Evolutionary conservation across 2,888 invertebrate genomes (phyloP).

Genomic region (Diplazon laetatorius): DNA sequence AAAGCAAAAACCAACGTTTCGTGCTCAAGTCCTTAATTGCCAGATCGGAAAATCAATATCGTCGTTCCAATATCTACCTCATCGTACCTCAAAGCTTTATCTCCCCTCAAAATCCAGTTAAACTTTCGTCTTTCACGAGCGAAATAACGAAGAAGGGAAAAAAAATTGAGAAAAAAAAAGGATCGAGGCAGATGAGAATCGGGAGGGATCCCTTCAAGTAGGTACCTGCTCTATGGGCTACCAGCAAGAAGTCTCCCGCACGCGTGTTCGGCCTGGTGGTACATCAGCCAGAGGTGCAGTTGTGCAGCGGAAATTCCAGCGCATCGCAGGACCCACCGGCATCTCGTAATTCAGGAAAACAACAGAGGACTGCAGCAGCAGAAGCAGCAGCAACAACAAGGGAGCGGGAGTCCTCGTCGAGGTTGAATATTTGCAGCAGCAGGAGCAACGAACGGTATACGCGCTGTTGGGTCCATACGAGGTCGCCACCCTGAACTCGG

Average conservation of each 20-base stretch:
- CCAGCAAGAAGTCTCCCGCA: slow-evolving; percentile 24
- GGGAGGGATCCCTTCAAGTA: slow-evolving; percentile 60
- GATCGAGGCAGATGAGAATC: slow-evolving; percentile 57
- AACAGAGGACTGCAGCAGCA: slow-evolving; percentile 32
- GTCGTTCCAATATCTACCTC: neutral
- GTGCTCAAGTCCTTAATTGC: slow-evolving; percentile 11
- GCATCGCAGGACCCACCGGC: neutral
- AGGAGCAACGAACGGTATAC: neutral
- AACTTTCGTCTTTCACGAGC: slow-evolving; percentile 46
- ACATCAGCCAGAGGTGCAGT: slow-evolving; percentile 36
- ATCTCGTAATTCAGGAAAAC: slow-evolving; percentile 68
- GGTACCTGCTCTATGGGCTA: slow-evolving; percentile 48
- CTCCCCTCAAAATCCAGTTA: slow-evolving; percentile 33
- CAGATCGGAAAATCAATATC: slow-evolving; percentile 4
- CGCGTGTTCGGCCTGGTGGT: slow-evolving; percentile 52
- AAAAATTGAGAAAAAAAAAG: neutral
- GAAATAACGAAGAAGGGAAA: slow-evolving; percentile 27
- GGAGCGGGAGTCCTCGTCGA: too few species aligned
- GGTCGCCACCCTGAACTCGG: slow-evolving; percentile 68
- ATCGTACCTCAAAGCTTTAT: slow-evolving; percentile 17
- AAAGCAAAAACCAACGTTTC: neutral
- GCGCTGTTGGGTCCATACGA: slow-evolving; percentile 46
- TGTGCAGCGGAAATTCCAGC: slow-evolving; percentile 23
- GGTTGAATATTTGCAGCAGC: slow-evolving; percentile 28
- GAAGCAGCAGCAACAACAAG: too few species aligned